Conservation (phyloP, 2,888 invertebrate species). For the Drosophila dives region DNA sequence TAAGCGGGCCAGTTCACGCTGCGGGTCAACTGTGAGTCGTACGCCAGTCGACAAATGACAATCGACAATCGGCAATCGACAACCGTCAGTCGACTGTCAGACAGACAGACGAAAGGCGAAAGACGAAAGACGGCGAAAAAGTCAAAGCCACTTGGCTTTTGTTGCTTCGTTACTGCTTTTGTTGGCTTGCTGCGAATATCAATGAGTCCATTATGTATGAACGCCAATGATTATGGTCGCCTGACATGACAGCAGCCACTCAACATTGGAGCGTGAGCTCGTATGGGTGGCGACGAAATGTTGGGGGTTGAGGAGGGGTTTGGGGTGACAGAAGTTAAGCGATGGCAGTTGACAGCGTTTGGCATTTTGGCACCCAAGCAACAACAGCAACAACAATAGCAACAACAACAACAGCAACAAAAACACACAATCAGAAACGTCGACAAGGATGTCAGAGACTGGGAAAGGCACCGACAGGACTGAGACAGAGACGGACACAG, state of each 20-base stretch:
- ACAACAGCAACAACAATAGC: slow-evolving; percentile 20
- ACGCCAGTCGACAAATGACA: background rate
- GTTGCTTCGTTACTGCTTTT: slow-evolving; percentile 50
- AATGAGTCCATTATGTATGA: slow-evolving; percentile 76
- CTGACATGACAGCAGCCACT: slow-evolving; percentile 72
- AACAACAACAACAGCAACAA: slow-evolving; percentile 19
- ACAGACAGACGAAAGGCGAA: background rate
- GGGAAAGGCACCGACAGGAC: slow-evolving; percentile 14
- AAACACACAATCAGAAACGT: slow-evolving; percentile 2
- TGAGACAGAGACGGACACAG: background rate
- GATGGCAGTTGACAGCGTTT: slow-evolving; percentile 66
- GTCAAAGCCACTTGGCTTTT: slow-evolving; percentile 53
- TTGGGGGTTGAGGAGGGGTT: background rate
- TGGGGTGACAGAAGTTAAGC: slow-evolving; percentile 33
- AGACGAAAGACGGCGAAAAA: slow-evolving; percentile 17
- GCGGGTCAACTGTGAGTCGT: slow-evolving; percentile 33
- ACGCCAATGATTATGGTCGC: slow-evolving; percentile 78
- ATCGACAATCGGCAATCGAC: background rate
- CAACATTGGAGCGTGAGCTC: slow-evolving; percentile 10
- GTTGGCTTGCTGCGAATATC: slow-evolving; percentile 69
- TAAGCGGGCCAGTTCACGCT: slow-evolving; percentile 42
- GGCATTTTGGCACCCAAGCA: slow-evolving; percentile 64
- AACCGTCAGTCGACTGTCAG: background rate
- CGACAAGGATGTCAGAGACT: slow-evolving; percentile 10
- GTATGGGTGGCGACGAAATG: background rate